phyloP scores from a whole-genome alignment of 2,888 invertebrate species.

The Pegoplata infirma region DNA sequence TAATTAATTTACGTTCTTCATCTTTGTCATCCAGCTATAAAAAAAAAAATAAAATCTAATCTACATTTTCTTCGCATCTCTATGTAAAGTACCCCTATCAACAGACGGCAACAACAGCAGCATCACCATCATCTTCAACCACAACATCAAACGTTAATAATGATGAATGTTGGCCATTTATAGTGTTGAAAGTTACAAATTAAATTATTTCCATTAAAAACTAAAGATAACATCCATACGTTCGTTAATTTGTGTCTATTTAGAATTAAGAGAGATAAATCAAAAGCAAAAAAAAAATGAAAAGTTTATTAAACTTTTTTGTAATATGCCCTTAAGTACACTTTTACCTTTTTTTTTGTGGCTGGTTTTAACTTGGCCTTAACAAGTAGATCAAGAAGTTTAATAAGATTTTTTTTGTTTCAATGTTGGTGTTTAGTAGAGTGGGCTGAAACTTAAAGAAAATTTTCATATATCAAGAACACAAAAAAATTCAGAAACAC shows the following conservation, averaged over 20 bases:
- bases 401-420: not conserved
- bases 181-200: slow-evolving; percentile 18
- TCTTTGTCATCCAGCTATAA: slow-evolving; percentile 22
- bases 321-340: not conserved
- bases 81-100: slow-evolving; percentile 1
- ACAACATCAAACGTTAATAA: not conserved
- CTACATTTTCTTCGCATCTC: not conserved
- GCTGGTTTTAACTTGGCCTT: not conserved
- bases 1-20: slow-evolving; percentile 42
- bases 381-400: not conserved
- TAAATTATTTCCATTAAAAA: slow-evolving; percentile 11
- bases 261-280: slow-evolving; percentile 1
- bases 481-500: too few species aligned
- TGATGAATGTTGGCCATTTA: slow-evolving; percentile 12
- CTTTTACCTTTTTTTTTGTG: not conserved
- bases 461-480: too few species aligned
- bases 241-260: slow-evolving; percentile 15
- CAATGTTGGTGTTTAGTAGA: not conserved
- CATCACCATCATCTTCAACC: too few species aligned
- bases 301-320: slow-evolving; percentile 9
- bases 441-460: too few species aligned
- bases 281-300: not conserved
- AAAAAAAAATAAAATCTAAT: not conserved
- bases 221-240: slow-evolving; percentile 1
- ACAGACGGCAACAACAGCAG: too few species aligned